Conservation (phyloP, 2,797 vertebrate species). For the Squalus acanthias region DNA sequence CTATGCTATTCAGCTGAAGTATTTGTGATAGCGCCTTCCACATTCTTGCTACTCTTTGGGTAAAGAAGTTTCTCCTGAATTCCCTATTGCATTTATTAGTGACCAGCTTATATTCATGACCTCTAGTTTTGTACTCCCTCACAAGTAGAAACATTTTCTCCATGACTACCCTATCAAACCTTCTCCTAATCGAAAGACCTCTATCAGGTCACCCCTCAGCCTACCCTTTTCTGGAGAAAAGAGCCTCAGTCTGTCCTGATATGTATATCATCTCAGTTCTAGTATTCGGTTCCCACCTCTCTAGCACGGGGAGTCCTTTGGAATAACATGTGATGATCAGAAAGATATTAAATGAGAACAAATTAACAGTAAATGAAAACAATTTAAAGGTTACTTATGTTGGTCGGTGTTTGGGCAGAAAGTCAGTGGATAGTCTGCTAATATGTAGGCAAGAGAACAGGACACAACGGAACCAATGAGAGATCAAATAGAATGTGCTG, state of each 20-base stretch:
- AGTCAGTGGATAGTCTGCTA: not conserved
- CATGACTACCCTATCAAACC: not conserved
- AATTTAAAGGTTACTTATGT: not conserved
- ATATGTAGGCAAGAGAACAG: not conserved
- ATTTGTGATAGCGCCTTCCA: not conserved
- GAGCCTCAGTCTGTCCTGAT: not conserved
- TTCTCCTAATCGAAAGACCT: not conserved
- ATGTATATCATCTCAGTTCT: not conserved
- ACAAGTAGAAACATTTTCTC: not conserved
- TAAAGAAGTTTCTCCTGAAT: not conserved
- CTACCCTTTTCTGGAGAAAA: not conserved
- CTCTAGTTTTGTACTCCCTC: not conserved
- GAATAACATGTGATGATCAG: not conserved
- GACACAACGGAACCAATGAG: constrained; percentile 16
- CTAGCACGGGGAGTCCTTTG: not conserved
- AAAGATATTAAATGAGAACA: not conserved
- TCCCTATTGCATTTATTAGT: not conserved
- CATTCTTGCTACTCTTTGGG: not conserved
- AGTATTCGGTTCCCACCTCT: not conserved
- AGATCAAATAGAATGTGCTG: constrained; percentile 38
- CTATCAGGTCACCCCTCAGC: not conserved
- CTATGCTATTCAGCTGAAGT: not conserved
- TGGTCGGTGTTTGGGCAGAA: not conserved
- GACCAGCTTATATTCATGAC: not conserved
- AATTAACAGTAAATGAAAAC: not conserved